phyloP scores from a whole-genome alignment of 2,888 invertebrate genomes.

The Chouioia cunea region DNA sequence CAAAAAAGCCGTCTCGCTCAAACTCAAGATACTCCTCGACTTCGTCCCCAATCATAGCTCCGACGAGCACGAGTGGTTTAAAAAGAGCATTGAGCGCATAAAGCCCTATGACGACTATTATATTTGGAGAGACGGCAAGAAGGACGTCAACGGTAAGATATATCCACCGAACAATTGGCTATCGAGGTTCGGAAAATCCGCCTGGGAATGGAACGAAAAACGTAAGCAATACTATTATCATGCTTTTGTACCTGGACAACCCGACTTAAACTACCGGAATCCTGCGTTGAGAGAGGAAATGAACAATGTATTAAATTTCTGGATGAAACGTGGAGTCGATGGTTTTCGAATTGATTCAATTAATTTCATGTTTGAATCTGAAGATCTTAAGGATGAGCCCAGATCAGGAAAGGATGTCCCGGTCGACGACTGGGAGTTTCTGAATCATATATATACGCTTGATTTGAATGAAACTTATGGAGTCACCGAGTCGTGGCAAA shows the following conservation, averaged over 20 bases:
- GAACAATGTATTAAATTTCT: conserved; percentile 70
- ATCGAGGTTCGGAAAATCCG: conserved; percentile 70
- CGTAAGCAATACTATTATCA: conserved; percentile 75
- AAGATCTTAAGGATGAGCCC: conserved; percentile 58
- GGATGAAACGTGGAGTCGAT: conserved; percentile 73
- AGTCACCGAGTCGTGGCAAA: conserved; percentile 71
- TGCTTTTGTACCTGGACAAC: conserved; percentile 73
- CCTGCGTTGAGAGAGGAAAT: conserved; percentile 69
- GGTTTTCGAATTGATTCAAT: conserved; percentile 73
- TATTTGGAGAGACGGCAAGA: conserved; percentile 77
- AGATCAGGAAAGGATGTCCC: conserved; percentile 50
- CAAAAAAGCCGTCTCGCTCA: conserved; percentile 71
- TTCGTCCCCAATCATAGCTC: conserved; percentile 75
- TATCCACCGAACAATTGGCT: conserved; percentile 69
- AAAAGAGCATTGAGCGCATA: conserved; percentile 74
- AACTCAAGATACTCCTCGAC: conserved; percentile 61
- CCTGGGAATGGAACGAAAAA: conserved; percentile 73
- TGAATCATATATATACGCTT: conserved; percentile 65
- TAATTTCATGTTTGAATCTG: conserved; percentile 60
- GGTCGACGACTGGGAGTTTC: conserved; percentile 56
- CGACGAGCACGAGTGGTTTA: conserved; percentile 84
- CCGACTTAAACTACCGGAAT: conserved; percentile 76
- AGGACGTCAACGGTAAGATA: conserved; percentile 55
- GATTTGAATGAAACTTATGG: conserved; percentile 61
- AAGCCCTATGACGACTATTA: conserved; percentile 79